A percentile compares a stretch with the other conserved stretches of the same genome.
phyloP scores from a whole-genome alignment of 2,797 vertebrate genomes.

The Emys orbicularis region DNA sequence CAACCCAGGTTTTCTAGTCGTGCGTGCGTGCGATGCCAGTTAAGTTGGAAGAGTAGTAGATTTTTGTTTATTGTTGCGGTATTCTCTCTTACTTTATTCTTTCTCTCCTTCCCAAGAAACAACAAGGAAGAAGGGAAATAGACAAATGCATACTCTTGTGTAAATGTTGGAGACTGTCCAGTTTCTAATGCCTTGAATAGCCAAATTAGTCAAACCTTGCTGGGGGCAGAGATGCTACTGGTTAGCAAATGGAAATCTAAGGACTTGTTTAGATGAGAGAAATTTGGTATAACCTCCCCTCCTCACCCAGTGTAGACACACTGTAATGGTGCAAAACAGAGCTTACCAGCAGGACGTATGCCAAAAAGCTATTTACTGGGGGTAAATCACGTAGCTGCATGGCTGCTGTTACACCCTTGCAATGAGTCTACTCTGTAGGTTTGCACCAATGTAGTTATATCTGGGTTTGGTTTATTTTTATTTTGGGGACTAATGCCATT shows the following conservation, averaged over 20 bases:
- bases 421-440: not conserved
- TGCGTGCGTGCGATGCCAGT: not conserved
- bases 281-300: not conserved
- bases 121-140: not conserved
- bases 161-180: rapidly evolving
- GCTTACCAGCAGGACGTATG: slow-evolving; percentile 46
- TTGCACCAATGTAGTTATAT: not conserved
- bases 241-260: not conserved
- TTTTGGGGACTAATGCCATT: not conserved
- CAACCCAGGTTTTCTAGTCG: not conserved
- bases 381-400: not conserved
- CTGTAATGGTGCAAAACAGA: not conserved
- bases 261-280: not conserved
- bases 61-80: not conserved
- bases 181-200: not conserved
- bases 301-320: not conserved
- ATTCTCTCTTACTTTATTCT: not conserved
- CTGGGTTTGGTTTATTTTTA: not conserved
- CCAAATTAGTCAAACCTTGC: not conserved
- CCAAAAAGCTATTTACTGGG: not conserved
- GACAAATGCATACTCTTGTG: rapidly evolving
- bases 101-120: not conserved
- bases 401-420: not conserved
- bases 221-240: not conserved
- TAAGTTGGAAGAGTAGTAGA: not conserved